Conservation (phyloP, 1,140 invertebrate species). For the Drosophila sp. region DNA sequence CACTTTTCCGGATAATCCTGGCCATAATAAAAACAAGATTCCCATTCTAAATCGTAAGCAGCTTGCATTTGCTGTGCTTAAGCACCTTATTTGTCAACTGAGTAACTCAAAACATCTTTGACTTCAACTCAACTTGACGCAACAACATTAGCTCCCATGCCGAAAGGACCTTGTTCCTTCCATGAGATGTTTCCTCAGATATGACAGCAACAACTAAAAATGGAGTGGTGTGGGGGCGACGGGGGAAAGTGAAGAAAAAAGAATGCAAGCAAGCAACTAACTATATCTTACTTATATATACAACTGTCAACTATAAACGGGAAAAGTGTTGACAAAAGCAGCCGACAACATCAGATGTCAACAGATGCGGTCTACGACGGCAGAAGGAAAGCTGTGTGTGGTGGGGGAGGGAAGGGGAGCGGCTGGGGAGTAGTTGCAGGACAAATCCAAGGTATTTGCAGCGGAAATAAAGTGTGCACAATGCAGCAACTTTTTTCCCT, state of each 20-base stretch:
- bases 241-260: constrained; percentile 30
- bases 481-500: constrained; percentile 53
- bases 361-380: constrained; percentile 64
- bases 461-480: constrained; percentile 76
- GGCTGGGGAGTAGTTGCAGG: neutral
- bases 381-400: constrained; percentile 12
- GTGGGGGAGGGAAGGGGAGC: neutral
- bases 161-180: constrained; percentile 1
- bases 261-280: constrained; percentile 17
- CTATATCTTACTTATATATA: constrained; percentile 24
- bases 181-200: constrained; percentile 5
- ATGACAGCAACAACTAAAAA: neutral
- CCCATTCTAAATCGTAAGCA: constrained; percentile 49
- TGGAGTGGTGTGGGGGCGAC: neutral
- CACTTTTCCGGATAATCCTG: constrained; percentile 20
- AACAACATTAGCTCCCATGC: constrained; percentile 27
- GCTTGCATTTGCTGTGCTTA: constrained; percentile 26
- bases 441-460: constrained; percentile 80
- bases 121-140: constrained; percentile 38
- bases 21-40: constrained; percentile 31
- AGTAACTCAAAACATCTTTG: constrained; percentile 56
- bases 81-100: constrained; percentile 55
- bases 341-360: constrained; percentile 77
- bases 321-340: constrained; percentile 77
- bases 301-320: constrained; percentile 22